Conservation (phyloP, 2,113 vertebrate species). For the Mesoclemmys tuberculata region DNA sequence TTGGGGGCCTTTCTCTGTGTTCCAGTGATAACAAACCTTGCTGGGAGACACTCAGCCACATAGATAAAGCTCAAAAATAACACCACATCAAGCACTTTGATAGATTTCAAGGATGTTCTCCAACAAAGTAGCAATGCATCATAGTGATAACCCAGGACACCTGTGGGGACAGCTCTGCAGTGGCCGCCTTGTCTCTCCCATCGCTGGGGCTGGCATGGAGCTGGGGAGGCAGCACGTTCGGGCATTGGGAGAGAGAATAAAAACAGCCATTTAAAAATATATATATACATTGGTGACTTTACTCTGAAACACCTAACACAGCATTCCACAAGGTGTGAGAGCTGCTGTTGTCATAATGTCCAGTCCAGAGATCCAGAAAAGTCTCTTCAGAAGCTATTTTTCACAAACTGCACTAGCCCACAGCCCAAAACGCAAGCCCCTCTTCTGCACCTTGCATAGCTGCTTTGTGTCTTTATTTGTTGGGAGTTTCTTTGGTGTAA, state of each 20-base stretch:
- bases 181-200: not conserved
- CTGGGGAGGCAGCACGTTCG: not conserved
- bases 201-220: not conserved
- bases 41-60: fast-evolving
- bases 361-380: not conserved
- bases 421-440: not conserved
- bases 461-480: not conserved
- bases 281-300: not conserved
- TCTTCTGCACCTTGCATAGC: not conserved
- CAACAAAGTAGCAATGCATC: not conserved
- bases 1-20: not conserved
- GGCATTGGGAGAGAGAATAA: not conserved
- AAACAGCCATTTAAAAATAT: not conserved
- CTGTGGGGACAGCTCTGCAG: not conserved
- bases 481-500: not conserved
- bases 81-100: not conserved
- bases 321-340: fast-evolving
- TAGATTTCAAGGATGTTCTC: slow-evolving; percentile 55
- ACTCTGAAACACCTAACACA: not conserved
- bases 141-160: not conserved
- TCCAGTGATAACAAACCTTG: slow-evolving; percentile 61
- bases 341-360: not conserved
- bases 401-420: not conserved
- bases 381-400: not conserved
- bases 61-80: slow-evolving; percentile 49